Percentiles rank a stretch among this genome's conserved stretches.
These are phyloP conservation scores for Xylota sylvarum DNA, from an alignment of 2,888 invertebrate genomes.

Conservation along the genomic window DNA sequence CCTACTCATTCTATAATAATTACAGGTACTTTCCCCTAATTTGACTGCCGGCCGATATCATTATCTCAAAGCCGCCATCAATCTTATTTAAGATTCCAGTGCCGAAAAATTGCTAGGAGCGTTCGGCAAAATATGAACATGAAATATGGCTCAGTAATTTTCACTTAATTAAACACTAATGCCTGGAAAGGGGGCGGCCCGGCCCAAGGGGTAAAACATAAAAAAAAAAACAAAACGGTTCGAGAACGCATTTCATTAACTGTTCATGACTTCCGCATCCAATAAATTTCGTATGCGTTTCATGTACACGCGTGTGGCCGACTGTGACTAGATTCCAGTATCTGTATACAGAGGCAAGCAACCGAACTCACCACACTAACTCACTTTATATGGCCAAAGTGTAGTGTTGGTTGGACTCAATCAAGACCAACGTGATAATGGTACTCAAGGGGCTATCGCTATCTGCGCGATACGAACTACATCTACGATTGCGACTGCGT, in stretches of 20 bases:
- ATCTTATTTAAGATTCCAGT: slow-evolving; percentile 31
- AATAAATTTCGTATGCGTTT: slow-evolving; percentile 75
- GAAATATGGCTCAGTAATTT: slow-evolving; percentile 64
- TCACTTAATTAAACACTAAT: slow-evolving; percentile 72
- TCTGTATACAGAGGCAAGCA: slow-evolving; percentile 3
- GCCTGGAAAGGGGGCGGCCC: slow-evolving; percentile 36
- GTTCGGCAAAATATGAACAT: slow-evolving; percentile 26
- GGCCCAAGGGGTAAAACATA: not conserved
- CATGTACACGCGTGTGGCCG: slow-evolving; percentile 62
- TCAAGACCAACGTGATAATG: slow-evolving; percentile 60
- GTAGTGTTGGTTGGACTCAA: slow-evolving; percentile 54
- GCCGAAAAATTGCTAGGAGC: slow-evolving; percentile 22
- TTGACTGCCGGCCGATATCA: slow-evolving; percentile 26
- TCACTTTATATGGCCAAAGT: slow-evolving; percentile 37
- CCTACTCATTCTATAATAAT: slow-evolving; percentile 20
- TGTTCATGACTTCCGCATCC: slow-evolving; percentile 75
- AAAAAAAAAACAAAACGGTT: not conserved
- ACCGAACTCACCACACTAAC: not conserved
- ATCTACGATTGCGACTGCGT: slow-evolving; percentile 53
- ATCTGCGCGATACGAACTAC: slow-evolving; percentile 5
- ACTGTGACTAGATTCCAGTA: slow-evolving; percentile 52
- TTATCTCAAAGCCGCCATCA: slow-evolving; percentile 51
- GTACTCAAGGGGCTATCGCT: slow-evolving; percentile 50
- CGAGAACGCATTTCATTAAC: slow-evolving; percentile 70
- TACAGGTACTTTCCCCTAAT: slow-evolving; percentile 41